phyloP scores from a whole-genome alignment of 2,113 vertebrate genomes.

The Eurystomus gularis region DNA sequence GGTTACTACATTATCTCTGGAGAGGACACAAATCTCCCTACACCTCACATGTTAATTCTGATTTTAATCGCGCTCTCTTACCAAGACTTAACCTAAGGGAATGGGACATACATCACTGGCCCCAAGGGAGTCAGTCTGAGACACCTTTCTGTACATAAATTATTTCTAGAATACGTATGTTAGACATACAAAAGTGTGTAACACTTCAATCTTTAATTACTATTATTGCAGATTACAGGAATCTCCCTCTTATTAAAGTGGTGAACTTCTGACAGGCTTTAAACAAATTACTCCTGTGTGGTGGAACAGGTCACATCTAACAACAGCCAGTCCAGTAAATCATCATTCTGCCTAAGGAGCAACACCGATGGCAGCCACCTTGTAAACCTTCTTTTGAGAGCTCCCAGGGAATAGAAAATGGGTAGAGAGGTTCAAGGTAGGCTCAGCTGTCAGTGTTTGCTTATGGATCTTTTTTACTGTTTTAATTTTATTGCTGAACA shows the following conservation, averaged over 20 bases:
- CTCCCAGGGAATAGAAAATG: neutral
- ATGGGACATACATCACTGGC: neutral
- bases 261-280: neutral
- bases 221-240: neutral
- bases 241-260: neutral
- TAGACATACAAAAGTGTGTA: neutral
- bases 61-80: neutral
- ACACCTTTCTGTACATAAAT: neutral
- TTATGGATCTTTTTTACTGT: neutral
- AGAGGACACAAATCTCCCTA: neutral
- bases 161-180: neutral
- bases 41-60: neutral
- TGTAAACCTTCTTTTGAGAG: neutral
- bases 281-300: neutral
- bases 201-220: slow-evolving; percentile 13
- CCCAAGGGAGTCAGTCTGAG: neutral
- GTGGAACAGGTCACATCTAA: neutral
- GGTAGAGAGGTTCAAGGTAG: neutral
- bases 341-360: neutral
- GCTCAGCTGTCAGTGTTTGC: neutral
- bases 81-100: neutral
- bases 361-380: neutral
- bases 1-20: neutral
- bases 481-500: neutral
- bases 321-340: neutral